phyloP scores from a whole-genome alignment of 2,797 vertebrate genomes.

The Mormyrops attenuatus region DNA sequence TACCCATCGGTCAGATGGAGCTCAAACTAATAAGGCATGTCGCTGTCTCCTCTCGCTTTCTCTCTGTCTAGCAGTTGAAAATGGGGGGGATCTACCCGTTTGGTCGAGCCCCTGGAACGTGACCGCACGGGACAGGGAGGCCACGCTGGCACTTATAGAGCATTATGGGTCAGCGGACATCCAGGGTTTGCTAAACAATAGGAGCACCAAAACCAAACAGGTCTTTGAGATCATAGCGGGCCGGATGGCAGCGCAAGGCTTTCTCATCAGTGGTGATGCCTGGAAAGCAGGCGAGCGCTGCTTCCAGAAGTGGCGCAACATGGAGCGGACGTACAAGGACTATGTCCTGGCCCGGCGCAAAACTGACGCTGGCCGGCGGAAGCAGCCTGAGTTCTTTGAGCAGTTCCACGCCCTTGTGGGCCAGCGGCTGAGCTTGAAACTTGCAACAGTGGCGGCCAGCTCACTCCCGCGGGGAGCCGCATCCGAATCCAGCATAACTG shows the following conservation, averaged over 20 bases:
- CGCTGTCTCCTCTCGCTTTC: slow-evolving; percentile 21
- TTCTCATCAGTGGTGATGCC: not conserved
- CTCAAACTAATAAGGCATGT: slow-evolving; percentile 14
- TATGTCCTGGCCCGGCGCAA: slow-evolving; percentile 22
- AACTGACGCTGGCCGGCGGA: slow-evolving; percentile 11
- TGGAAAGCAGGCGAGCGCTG: slow-evolving; percentile 28
- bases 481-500: not conserved
- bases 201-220: slow-evolving; percentile 22
- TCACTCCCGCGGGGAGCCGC: not conserved
- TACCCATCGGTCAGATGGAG: not conserved
- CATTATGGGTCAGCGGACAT: not conserved
- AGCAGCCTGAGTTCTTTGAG: slow-evolving; percentile 29
- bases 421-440: slow-evolving; percentile 27
- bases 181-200: slow-evolving; percentile 6
- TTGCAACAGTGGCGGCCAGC: slow-evolving; percentile 2
- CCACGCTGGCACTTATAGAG: slow-evolving; percentile 9
- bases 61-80: slow-evolving; percentile 26
- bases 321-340: slow-evolving; percentile 21
- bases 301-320: slow-evolving; percentile 7
- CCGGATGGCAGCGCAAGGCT: not conserved
- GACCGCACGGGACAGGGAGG: slow-evolving; percentile 18
- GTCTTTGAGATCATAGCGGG: slow-evolving; percentile 15
- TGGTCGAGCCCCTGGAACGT: slow-evolving; percentile 34
- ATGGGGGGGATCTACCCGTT: slow-evolving; percentile 24
- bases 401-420: slow-evolving; percentile 29